Evolutionary conservation across 2,797 vertebrate species (phyloP).

Genomic region (Sardinella longiceps): DNA sequence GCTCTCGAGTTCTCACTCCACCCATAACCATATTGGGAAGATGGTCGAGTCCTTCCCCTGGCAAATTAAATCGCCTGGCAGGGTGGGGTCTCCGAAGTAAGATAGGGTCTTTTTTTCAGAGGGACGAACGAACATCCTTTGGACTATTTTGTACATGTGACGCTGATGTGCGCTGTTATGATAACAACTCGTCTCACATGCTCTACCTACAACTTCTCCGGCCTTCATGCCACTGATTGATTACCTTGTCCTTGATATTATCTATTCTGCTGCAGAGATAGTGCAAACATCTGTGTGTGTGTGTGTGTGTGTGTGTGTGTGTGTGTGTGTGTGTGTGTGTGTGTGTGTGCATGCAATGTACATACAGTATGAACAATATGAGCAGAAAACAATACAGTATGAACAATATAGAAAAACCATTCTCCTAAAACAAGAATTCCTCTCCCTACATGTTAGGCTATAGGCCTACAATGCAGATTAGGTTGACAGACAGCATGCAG

Average conservation of each 20-base stretch:
- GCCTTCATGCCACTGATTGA: not conserved
- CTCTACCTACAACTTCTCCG: not conserved
- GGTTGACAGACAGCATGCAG: too few relatives aligned
- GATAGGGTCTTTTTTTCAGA: not conserved
- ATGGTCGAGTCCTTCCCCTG: constrained; percentile 30
- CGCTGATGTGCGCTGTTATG: not conserved
- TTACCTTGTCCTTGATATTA: constrained; percentile 1
- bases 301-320: not conserved
- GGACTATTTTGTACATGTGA: not conserved
- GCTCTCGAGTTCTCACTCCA: constrained; percentile 46
- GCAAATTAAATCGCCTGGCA: not conserved
- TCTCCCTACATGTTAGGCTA: too few relatives aligned
- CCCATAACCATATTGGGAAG: constrained; percentile 68
- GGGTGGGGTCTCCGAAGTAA: not conserved
- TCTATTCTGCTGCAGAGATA: not conserved
- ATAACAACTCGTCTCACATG: not conserved
- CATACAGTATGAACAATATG: too few relatives aligned
- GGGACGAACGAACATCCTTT: not conserved
- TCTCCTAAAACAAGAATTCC: too few relatives aligned
- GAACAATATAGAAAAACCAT: too few relatives aligned
- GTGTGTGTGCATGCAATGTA: too few relatives aligned
- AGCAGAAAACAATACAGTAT: too few relatives aligned
- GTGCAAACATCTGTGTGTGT: not conserved
- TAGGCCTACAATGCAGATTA: too few relatives aligned
- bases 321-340: not conserved